These are phyloP conservation scores for Eubucco bourcierii DNA, from an alignment of 2,113 vertebrate species.

Conservation along the genomic window DNA sequence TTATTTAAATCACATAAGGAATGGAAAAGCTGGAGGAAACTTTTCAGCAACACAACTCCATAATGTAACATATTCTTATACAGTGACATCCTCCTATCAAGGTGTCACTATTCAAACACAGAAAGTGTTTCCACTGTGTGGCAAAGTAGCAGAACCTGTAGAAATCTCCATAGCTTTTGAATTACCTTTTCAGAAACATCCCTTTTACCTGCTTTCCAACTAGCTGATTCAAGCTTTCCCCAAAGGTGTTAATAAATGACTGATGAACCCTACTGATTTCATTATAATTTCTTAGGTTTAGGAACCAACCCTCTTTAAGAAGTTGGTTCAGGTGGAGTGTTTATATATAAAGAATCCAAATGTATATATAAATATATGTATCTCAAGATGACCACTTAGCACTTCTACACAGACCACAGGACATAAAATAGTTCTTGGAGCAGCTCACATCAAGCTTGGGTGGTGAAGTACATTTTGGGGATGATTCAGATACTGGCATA, in stretches of 20 bases:
- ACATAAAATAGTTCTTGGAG: neutral
- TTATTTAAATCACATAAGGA: neutral
- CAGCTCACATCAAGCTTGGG: neutral
- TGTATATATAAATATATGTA: neutral
- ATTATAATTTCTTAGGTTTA: neutral
- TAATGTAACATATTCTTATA: conserved; percentile 67
- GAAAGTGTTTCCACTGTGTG: neutral
- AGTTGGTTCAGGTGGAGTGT: neutral
- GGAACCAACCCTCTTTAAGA: neutral
- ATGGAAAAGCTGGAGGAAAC: conserved; percentile 20
- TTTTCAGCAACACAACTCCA: conserved; percentile 72
- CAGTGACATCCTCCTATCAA: neutral
- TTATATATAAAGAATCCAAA: neutral
- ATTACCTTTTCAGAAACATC: neutral
- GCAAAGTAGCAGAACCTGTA: neutral
- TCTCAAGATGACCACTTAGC: neutral
- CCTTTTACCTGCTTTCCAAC: neutral
- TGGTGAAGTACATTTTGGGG: neutral
- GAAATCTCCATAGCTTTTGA: neutral
- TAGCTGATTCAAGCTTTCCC: neutral
- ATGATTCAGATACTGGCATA: neutral
- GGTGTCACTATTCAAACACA: neutral
- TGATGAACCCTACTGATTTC: neutral
- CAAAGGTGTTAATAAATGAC: neutral
- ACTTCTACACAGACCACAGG: neutral